A percentile compares a stretch with the other conserved stretches of the same genome.
phyloP scores from a whole-genome alignment of 64 coral and sea anemone species.

The Actinia tenebrosa region DNA sequence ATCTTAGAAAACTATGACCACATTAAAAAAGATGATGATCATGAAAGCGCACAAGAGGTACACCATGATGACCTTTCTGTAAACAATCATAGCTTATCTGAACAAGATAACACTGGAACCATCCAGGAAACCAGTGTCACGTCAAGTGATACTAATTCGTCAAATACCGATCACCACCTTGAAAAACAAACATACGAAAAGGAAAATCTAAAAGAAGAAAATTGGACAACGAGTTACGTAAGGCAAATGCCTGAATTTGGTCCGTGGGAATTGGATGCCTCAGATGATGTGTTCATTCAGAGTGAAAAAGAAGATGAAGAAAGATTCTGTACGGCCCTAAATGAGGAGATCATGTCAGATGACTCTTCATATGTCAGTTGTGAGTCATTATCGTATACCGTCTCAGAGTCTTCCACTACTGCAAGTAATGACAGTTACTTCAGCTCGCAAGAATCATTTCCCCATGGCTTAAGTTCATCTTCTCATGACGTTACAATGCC shows the following conservation, averaged over 20 bases:
- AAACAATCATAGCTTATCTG: background rate
- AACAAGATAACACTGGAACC: background rate
- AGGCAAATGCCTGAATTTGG: background rate
- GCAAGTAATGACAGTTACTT: slow-evolving; percentile 69
- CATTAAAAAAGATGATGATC: background rate
- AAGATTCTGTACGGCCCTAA: background rate
- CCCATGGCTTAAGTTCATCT: background rate
- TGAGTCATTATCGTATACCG: slow-evolving; percentile 44
- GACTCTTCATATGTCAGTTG: slow-evolving; percentile 88
- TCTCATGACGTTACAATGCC: background rate
- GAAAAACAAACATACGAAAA: background rate
- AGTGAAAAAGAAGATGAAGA: background rate
- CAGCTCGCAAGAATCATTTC: slow-evolving; percentile 21
- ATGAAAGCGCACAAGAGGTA: background rate
- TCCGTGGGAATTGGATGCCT: background rate
- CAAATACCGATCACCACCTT: background rate
- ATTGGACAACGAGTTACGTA: background rate
- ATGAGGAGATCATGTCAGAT: slow-evolving; percentile 1
- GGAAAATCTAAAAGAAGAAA: background rate
- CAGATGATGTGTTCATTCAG: background rate
- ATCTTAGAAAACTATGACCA: background rate
- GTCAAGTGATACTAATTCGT: background rate
- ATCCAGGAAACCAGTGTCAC: background rate
- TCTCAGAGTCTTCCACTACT: slow-evolving; percentile 53
- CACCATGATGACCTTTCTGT: background rate